Base-by-base conservation (phyloP, 37 sponge, comb jelly and placozoan species). In the Haliclona indistincta region DNA sequence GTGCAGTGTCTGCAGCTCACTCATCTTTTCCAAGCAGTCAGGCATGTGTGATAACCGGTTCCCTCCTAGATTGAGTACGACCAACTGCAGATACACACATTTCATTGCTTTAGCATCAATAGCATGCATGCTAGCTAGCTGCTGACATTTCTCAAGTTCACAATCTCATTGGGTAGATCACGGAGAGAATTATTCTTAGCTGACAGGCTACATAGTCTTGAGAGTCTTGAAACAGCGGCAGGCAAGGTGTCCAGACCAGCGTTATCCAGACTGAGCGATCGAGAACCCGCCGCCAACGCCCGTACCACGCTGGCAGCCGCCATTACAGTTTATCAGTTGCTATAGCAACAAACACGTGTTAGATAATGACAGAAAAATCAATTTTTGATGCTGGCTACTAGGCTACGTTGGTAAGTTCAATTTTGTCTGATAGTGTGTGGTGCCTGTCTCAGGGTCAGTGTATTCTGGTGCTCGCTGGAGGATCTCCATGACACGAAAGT, bases 401-500 rank as follows among this genome's bases (percentile, higher is more conserved):
- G 3, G 67, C 30, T 34, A 23, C 41, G 30, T 37, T 38, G 19
- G 19, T 37, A 38, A 43, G 3, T 41, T 40, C 39, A 69, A 6
- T 43, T 43, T 39, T 40, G 4, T 4, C 8, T 25, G 30, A 43
- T 68, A 43, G 2, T 43, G 45, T 8, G 56, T 72, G 23, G 53
- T 32, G 13, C 68, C 74, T 47, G 68, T 64, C 20, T 2, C 39
- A 42, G 77, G 77, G 47, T 79, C 67, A 38, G 56, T 79, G 75
- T 68, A 74, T 17, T 70, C 38, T 56, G 62, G 67, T 42, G 80
- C 82, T 29, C 71, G 74, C 36, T 86, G 83, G n/a, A 91, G 41
- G 19, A 91, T 86, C 68, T 86, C 87, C n/a, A 4, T 42, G 37
- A 91, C 75, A 10, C 26, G 61, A 63, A 87, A 94, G 79, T 82